A percentile compares a stretch with the other conserved stretches of the same genome.
Conservation (phyloP, 2,797 vertebrate species). For the Vireo griseus region DNA sequence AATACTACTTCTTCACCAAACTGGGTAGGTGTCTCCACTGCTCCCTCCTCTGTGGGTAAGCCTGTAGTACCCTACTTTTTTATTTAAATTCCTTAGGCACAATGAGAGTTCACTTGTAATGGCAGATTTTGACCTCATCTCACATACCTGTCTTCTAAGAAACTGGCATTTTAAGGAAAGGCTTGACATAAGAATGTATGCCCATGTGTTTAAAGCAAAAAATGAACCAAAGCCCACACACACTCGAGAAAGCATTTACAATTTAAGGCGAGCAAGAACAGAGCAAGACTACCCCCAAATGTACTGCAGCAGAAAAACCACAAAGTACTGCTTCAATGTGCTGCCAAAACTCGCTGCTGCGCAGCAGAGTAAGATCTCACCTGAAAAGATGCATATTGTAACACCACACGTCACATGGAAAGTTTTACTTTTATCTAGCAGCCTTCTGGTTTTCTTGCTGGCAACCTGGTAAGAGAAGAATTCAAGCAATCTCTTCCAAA, state of each 20-base stretch:
- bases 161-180: background rate
- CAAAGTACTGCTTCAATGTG: background rate
- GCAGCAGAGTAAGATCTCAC: slow-evolving; percentile 66
- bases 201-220: background rate
- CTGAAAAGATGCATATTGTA: slow-evolving; percentile 91
- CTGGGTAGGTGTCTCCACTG: background rate
- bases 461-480: slow-evolving; percentile 79
- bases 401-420: slow-evolving; percentile 91
- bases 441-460: slow-evolving; percentile 85
- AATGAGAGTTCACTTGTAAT: background rate
- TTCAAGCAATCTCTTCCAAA: slow-evolving; percentile 5
- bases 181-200: background rate
- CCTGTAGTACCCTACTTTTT: background rate
- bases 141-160: background rate
- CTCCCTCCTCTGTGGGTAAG: background rate
- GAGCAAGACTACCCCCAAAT: slow-evolving; percentile 55
- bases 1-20: background rate
- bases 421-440: slow-evolving; percentile 92
- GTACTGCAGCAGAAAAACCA: slow-evolving; percentile 9
- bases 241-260: background rate
- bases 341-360: background rate
- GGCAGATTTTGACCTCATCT: background rate
- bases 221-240: background rate
- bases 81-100: background rate
- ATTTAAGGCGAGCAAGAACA: background rate